A percentile compares a stretch with the other conserved stretches of the same genome.
Conservation (phyloP, 2,797 vertebrate species). For the Dallia pectoralis region DNA sequence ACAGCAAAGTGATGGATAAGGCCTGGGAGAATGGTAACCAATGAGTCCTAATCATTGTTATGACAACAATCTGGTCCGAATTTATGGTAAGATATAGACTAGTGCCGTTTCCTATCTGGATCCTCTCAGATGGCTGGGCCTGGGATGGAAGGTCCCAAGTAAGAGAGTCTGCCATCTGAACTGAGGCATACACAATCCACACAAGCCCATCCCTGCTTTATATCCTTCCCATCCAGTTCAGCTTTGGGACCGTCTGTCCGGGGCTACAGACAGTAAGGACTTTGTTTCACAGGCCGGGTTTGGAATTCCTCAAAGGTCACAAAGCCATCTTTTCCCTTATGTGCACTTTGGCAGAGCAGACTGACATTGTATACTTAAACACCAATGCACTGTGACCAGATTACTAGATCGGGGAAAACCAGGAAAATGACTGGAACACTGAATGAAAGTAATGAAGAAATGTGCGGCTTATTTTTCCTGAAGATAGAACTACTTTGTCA, state of each 20-base stretch:
- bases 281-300: not conserved
- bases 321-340: not conserved
- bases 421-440: not conserved
- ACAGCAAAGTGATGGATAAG: not conserved
- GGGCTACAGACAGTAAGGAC: not conserved
- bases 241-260: not conserved
- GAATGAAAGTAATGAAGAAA: not conserved
- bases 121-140: conserved; percentile 34
- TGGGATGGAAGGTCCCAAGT: conserved; percentile 48
- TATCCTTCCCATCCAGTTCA: not conserved
- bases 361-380: not conserved
- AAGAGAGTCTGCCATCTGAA: not conserved
- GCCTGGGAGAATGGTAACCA: not conserved
- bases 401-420: not conserved
- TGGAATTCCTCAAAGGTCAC: not conserved
- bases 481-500: too few species aligned
- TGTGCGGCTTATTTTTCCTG: not conserved
- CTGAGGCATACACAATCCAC: conserved; percentile 5
- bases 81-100: not conserved
- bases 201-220: not conserved
- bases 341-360: not conserved
- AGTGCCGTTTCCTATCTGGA: not conserved
- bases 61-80: not conserved
- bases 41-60: not conserved
- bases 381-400: not conserved